phyloP scores from a whole-genome alignment of 2,113 vertebrate genomes.

The Oenanthe melanoleuca region DNA sequence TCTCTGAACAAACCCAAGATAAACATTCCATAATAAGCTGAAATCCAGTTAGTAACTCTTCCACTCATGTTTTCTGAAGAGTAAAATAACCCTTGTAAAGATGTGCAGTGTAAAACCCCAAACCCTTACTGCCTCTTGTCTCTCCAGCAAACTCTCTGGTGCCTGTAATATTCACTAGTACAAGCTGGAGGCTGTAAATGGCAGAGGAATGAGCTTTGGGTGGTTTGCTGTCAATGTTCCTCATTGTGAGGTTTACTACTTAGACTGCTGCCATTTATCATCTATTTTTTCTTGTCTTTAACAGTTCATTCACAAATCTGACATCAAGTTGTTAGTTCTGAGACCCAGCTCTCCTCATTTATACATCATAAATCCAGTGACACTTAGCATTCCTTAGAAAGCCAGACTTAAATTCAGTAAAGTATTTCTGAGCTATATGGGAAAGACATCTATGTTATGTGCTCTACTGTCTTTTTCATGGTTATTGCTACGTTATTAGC shows the following conservation, averaged over 20 bases:
- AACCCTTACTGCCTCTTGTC: background rate
- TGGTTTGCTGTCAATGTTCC: background rate
- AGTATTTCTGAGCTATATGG: background rate
- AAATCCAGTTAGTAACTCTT: background rate
- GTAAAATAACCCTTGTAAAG: background rate
- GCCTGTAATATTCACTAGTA: accelerated
- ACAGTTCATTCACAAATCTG: background rate
- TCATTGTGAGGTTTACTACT: background rate
- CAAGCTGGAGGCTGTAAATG: background rate
- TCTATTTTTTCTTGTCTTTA: background rate
- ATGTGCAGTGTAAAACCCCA: background rate
- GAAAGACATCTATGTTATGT: background rate
- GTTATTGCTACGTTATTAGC: background rate
- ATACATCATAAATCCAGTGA: background rate
- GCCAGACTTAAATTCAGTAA: background rate
- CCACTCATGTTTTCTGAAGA: background rate
- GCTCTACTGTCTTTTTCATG: background rate
- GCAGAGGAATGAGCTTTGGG: background rate
- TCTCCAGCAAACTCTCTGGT: background rate
- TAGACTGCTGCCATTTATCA: background rate
- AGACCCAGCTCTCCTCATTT: background rate
- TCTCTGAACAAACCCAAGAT: background rate
- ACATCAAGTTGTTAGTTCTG: background rate
- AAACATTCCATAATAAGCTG: background rate
- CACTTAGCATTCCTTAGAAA: background rate